Evolutionary conservation across 1,140 invertebrate genomes (phyloP), one percentile per base, ranked within the genome.

Genomic region (Colletes latitarsis): DNA sequence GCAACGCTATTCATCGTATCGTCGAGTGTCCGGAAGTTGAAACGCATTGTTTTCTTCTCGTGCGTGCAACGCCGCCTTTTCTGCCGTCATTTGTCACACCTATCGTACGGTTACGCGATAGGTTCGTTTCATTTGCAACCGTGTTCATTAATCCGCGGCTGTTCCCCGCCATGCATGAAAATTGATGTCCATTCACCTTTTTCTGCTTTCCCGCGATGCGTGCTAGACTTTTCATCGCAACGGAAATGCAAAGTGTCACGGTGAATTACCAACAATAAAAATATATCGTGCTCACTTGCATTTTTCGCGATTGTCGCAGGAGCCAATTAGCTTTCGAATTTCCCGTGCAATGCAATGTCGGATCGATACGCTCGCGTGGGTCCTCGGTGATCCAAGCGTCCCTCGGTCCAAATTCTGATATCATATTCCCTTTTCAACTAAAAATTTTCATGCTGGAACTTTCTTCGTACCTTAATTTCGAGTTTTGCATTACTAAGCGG

Each of bases 81-180:
- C 60, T 46, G 41, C 39, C 58, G 66, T 71, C 83, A 82, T 84
- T 84, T 82, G 75, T 84, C 83, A 84, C 83, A 82, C 81, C 64
- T 82, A 84, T 84, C 83, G 83, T 82, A 79, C 75, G 55, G 66
- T 58, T 62, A 41, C 55, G 62, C 79, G 74, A 83, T 83, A 82
- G 70, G 80, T 82, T 78, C 81, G 81, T 84, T 84, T 74, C 82
- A 82, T 84, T 79, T 82, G 82, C 81, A 79, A 70, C 75, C 64
- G 43, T 71, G 74, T 82, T 81, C 82, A 84, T 84, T 84, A 84
- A 84, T 84, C 76, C 70, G 60, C 43, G 64, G 57, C n/a, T 74
- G 75, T 84, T 82, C 72, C 66, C 39, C 60, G 30, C 53, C 39
- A 72, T 52, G 39, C 70, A 30, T 67, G 72, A 74, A 82, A 82